Conservation (phyloP, 2,888 invertebrate genomes). For the Ectropis crepuscularia region DNA sequence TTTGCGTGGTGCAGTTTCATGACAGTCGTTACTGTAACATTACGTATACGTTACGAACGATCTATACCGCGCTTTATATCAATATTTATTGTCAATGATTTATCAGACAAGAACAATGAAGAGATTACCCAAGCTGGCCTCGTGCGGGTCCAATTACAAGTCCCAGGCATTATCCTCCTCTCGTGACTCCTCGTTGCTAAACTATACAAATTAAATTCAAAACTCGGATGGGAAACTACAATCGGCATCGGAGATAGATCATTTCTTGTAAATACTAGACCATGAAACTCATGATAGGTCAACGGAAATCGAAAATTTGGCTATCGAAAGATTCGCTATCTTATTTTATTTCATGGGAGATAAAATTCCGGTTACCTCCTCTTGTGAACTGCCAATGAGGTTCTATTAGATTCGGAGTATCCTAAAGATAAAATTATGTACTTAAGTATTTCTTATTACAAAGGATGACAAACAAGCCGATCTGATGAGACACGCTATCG, state of each 20-base stretch:
- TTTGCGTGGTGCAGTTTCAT: no score
- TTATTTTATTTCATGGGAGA: no score
- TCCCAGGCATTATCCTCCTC: conserved; percentile 30
- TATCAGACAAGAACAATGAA: conserved; percentile 41
- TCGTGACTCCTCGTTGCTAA: conserved; percentile 37
- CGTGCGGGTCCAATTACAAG: conserved; percentile 38
- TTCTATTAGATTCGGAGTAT: not conserved
- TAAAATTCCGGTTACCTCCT: no score
- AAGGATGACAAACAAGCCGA: no score
- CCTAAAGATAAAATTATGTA: no score
- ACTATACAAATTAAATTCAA: conserved; percentile 22
- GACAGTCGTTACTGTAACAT: not conserved
- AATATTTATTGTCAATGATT: conserved; percentile 27
- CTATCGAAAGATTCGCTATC: not conserved
- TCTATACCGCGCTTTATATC: not conserved
- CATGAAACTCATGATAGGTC: not conserved
- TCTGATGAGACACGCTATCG: no score
- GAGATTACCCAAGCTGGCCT: conserved; percentile 39
- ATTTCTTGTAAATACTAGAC: not conserved
- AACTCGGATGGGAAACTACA: conserved; percentile 10
- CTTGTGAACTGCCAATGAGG: no score
- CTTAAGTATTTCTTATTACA: no score
- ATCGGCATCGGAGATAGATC: conserved; percentile 5
- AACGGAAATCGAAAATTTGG: not conserved
- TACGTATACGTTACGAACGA: not conserved